Percentiles rank a stretch among this genome's conserved stretches.
These are phyloP conservation scores for Ichneumon xanthorius DNA, from an alignment of 2,888 invertebrate genomes.

Conservation along the genomic window DNA sequence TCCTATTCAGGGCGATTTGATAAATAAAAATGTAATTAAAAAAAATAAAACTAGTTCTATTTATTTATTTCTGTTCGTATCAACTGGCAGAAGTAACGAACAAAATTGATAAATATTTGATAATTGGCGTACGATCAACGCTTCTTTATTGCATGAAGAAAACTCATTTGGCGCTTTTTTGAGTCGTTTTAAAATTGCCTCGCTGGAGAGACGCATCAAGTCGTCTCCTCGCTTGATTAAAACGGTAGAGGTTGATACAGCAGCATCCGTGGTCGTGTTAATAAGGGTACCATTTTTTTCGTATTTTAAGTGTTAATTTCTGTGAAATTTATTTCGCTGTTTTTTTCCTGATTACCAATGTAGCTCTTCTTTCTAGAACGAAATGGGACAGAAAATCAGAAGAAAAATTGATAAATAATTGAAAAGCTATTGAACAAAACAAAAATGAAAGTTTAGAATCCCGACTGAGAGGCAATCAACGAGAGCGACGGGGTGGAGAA, in stretches of 20 bases:
- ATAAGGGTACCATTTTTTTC: not conserved
- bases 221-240: constrained; percentile 63
- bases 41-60: no score
- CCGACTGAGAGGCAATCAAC: constrained; percentile 23
- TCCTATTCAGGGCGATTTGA: no score
- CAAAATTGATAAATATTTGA: no score
- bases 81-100: not conserved
- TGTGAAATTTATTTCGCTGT: not conserved
- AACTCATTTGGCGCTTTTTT: constrained; percentile 60
- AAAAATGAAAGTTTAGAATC: constrained; percentile 18
- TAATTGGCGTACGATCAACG: constrained; percentile 47
- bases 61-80: not conserved
- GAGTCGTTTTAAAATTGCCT: constrained; percentile 60
- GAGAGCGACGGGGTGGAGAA: constrained; percentile 24
- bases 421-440: constrained; percentile 15
- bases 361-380: not conserved
- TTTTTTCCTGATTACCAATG: not conserved
- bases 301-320: not conserved
- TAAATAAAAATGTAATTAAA: no score
- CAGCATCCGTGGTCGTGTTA: not conserved
- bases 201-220: constrained; percentile 56
- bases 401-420: not conserved
- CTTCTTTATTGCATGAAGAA: constrained; percentile 63
- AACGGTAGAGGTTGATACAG: constrained; percentile 36
- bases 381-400: no score